Base-by-base conservation (phyloP, 1,140 invertebrate species). In the Sarcophaga peregrina region DNA sequence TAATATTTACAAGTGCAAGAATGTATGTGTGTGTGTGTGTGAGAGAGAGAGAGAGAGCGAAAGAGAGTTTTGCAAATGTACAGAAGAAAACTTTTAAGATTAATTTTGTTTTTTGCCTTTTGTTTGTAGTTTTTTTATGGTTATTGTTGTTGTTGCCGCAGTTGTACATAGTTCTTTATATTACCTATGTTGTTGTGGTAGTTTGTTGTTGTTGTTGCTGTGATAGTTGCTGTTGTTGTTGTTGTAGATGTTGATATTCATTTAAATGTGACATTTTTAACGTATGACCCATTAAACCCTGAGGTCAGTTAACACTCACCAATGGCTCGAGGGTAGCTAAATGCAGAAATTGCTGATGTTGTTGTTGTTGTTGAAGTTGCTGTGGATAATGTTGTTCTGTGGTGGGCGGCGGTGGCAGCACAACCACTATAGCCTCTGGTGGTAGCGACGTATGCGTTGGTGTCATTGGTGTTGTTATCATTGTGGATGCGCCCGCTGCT, bases 261-360 rank as follows among this genome's bases (percentile, higher is more conserved):
- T 15, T 68, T 74, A 80, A 54, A 52, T 78, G 83, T 75, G 74
- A 58, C 68, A 72, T 72, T 72, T 20, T 72, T 68, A 46, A 25
- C 45, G 78, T 50, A 17, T 50, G 68, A 45, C 48, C 78, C 52
- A 76, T 48, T 74, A 85, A 82, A 72, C 85, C 85, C 87, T 85
- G 87, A 85, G 88, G 88, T 89, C 88, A 89, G 86, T 89, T 89
- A 83, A 89, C 88, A 85, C 88, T 89, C 84, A 89, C 88, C 87
- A 89, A 84, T 68, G 88, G 88, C 83, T 89, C 88, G 82, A 89
- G 85, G 83, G 88, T 81, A 52, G 75, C 80, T 52, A 89, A 86
- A 83, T 88, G 86, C 86, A 88, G 76, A 85, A 85, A 87, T 25
- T 84, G 73, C n/a, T 89, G 88, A 80, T 89, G 87, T 82, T 87